Evolutionary conservation across 2,888 invertebrate genomes (phyloP), one percentile per base, ranked within the genome.

Genomic region (Caenorhabditis sp.): DNA sequence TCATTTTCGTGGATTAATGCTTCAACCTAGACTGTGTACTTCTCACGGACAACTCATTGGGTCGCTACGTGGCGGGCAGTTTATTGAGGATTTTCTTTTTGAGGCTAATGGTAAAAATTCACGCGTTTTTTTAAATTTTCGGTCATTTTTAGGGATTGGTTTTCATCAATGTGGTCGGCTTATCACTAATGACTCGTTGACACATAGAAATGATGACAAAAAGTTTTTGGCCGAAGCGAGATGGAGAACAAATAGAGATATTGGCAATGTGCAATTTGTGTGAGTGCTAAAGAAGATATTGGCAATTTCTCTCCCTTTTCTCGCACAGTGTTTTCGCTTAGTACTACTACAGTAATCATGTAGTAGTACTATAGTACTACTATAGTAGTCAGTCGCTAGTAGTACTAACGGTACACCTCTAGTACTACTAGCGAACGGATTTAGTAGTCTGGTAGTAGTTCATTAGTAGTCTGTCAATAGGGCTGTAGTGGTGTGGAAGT

Each of bases 221-320:
- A 83, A 83, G 60, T 83, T 81, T 55, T 27, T 81, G 50, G 71
- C 77, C 24, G 79, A 83, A 63, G 64, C 76, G 19, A 70, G 73
- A 51, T 83, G 83, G 83, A 72, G 55, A 12, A 66, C 83, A 12
- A 66, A 66, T 17, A 58, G 63, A 31, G 81, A 83, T 61, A 62
- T 82, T 12, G 83, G 83, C 23, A 72, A 76, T 55, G 78, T 83
- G 23, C 83, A 83, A 53, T 83, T 83, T 75, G 73, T 81, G 81
- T 83, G 55, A 72, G 77, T 73, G n/a, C n/a, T n/a, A n/a, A n/a
- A n/a, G n/a, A 6, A 43, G n/a, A n/a, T n/a, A 50, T 50, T 50
- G n/a, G 17, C 17, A 50, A 50, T 31, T 31, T 31, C 31, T 31
- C 31, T 10, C 55, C 23, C 8, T 55, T 55, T 5, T 53, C 23